A percentile compares a stretch with the other conserved stretches of the same genome.
phyloP scores from a whole-genome alignment of 2,113 vertebrate species.

The Macheiramphus alcinus region DNA sequence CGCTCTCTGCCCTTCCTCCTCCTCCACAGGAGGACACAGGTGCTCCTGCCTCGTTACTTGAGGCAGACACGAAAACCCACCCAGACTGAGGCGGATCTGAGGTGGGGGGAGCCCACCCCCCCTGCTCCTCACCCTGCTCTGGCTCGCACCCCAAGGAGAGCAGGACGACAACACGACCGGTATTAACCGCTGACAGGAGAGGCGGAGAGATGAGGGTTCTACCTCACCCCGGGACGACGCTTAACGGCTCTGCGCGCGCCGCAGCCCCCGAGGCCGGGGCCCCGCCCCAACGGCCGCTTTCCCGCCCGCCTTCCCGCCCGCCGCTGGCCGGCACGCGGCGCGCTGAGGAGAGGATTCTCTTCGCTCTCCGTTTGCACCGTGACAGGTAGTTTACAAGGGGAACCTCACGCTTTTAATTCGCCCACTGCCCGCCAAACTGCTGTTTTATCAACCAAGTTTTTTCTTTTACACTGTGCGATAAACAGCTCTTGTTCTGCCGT shows the following conservation, averaged over 20 bases:
- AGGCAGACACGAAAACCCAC: fast-evolving
- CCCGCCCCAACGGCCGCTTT: too few relatives aligned
- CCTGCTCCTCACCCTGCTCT: neutral
- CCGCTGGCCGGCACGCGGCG: fast-evolving
- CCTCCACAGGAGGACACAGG: neutral
- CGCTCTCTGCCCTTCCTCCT: neutral
- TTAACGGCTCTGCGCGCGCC: neutral
- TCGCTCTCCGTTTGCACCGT: fast-evolving
- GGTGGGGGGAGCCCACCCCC: fast-evolving
- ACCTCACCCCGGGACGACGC: fast-evolving
- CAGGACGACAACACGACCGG: fast-evolving
- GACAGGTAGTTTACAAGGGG: too few relatives aligned
- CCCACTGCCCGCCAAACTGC: neutral
- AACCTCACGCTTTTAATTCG: too few relatives aligned
- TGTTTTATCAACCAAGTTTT: too few relatives aligned
- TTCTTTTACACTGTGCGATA: neutral
- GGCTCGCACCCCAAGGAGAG: fast-evolving
- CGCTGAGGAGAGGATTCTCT: fast-evolving
- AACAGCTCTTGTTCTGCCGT: neutral
- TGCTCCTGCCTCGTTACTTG: fast-evolving
- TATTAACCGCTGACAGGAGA: fast-evolving
- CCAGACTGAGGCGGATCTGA: fast-evolving
- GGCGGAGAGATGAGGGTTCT: fast-evolving
- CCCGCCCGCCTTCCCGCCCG: too few relatives aligned
- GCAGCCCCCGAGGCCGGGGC: neutral